Percentiles rank a stretch among this genome's conserved stretches.
These are phyloP conservation scores for Onychorhynchus coronatus DNA, from an alignment of 2,113 vertebrate genomes.

Conservation along the genomic window DNA sequence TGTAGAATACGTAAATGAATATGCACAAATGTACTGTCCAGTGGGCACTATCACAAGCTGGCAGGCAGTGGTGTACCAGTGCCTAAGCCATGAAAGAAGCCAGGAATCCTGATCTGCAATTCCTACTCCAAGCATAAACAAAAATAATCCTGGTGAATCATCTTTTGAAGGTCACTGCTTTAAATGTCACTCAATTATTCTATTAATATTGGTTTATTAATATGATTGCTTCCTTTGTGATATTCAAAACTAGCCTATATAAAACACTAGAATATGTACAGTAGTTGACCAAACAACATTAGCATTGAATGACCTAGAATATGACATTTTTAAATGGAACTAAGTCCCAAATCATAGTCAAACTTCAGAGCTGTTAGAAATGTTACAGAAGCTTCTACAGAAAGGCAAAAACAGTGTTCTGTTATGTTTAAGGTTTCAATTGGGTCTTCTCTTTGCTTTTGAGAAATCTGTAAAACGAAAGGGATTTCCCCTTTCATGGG, in stretches of 20 bases:
- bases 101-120: neutral
- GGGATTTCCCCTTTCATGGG: neutral
- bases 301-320: neutral
- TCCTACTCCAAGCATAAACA: neutral
- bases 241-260: neutral
- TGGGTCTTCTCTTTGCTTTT: neutral
- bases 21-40: neutral
- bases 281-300: neutral
- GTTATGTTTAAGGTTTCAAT: neutral
- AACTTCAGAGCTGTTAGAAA: neutral
- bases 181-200: neutral
- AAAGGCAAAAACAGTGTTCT: neutral
- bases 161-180: neutral
- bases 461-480: neutral
- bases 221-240: neutral
- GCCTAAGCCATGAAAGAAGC: neutral
- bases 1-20: accelerated
- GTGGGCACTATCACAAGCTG: neutral
- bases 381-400: neutral
- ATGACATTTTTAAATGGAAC: neutral
- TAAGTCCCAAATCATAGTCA: neutral
- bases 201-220: neutral
- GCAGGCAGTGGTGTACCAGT: neutral
- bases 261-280: neutral
- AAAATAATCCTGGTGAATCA: neutral